A percentile compares a stretch with the other conserved stretches of the same genome.
These are phyloP conservation scores for Anagyrus pseudococci DNA, from an alignment of 2,888 invertebrate species.

Conservation along the genomic window DNA sequence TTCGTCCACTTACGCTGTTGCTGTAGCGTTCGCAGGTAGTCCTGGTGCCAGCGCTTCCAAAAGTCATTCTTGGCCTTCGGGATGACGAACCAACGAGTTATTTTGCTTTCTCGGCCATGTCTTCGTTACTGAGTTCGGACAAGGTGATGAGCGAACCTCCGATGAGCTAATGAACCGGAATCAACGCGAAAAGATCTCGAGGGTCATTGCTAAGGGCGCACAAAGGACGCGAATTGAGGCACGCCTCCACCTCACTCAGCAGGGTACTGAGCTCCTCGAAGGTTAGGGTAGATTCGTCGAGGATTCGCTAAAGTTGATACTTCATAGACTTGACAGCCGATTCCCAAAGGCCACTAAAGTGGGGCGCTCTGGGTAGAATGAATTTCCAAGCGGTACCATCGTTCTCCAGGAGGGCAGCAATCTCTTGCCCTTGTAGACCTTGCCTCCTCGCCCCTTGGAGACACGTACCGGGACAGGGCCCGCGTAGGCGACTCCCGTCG, in stretches of 20 bases:
- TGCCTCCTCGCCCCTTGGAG: not conserved
- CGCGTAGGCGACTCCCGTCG: no score
- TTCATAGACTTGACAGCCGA: not conserved
- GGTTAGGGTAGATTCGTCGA: not conserved
- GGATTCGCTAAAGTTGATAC: not conserved
- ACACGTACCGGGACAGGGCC: not conserved
- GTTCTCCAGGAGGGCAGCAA: not conserved
- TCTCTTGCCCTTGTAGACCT: not conserved
- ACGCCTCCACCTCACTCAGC: not conserved
- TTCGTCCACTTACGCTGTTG: conserved; percentile 38
- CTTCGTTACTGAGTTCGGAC: not conserved
- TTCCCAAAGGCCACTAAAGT: not conserved
- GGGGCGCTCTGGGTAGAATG: not conserved
- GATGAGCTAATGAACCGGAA: no score
- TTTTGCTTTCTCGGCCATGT: no score
- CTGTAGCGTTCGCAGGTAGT: conserved; percentile 22
- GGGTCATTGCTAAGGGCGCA: not conserved
- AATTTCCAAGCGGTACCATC: not conserved
- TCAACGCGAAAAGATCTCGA: not conserved
- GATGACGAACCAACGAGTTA: not conserved
- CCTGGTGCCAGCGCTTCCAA: not conserved
- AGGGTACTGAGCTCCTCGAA: not conserved
- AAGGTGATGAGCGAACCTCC: not conserved
- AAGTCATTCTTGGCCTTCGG: not conserved
- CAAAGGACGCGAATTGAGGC: not conserved